Base-by-base conservation (phyloP, 35 echinoderm and acorn worm species). In the Heliocidaris erythrogramma region DNA sequence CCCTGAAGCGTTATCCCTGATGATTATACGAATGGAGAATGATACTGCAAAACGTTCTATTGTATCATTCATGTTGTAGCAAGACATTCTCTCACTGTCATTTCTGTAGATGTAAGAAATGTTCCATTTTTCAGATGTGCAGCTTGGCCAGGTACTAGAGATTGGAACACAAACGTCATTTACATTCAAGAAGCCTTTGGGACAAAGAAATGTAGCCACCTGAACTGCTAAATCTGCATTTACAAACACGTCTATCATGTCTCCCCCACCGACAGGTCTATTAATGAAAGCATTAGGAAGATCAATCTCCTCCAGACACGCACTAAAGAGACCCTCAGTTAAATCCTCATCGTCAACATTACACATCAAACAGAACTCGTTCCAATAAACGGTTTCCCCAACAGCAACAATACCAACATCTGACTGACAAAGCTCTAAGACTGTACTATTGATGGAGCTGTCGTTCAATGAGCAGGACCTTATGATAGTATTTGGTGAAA, bases 331-430 rank as follows among this genome's bases (percentile, higher is more conserved):
- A 17, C 10, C 0, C 1, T 92, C 48, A 49, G 8, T 59, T 4
- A 18, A 53, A 59, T 30, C 10, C 21, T 52, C 5, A 2, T 12
- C 91, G 13, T 92, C 2, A 29, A 27, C 5, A 59, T 92, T 92
- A 48, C 91, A 92, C 10, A 48, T 48, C 9, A 59, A 32, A n/a
- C 91, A 92, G 30, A 27, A 92, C 49, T 92, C 91, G 21, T 92
- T 92, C 48, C 48, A 48, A 27, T 92, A 92, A 5, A 59, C 48
- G 32, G 2, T n/a, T 59, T n/a, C 91, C 21, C 27, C 29, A 30
- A 30, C 2, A 13, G 4, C 5, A 17, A 92, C 49, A 30, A 11
- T 16, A 59, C 91, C 91, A 49, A 59, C 27, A 49, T n/a, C 48
- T 92, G 91, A 11, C 27, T 27, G 47, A 27, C 91, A 92, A 13